These are phyloP conservation scores for Chinchilla lanigera DNA, from an alignment of 2,113 vertebrate genomes.

Conservation along the genomic window DNA sequence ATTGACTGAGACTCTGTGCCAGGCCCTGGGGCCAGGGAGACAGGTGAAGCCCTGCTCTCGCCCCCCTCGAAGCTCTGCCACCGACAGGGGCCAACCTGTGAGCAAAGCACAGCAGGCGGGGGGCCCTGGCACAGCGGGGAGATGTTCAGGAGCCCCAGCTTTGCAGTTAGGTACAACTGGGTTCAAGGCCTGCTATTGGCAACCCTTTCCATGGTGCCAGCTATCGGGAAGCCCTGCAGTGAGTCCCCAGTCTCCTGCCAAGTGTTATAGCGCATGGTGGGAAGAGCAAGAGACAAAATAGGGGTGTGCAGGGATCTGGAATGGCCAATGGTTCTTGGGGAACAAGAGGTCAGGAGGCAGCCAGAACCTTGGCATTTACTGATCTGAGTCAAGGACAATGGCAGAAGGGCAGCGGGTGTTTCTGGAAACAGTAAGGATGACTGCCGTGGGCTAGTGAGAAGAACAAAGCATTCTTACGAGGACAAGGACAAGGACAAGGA, in stretches of 20 bases:
- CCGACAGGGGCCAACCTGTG: not conserved
- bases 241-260: not conserved
- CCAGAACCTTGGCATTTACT: not conserved
- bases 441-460: not conserved
- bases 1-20: not conserved
- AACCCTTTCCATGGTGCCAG: not conserved
- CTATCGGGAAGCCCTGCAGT: not conserved
- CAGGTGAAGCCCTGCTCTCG: not conserved
- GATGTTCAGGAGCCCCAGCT: too few species aligned
- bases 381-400: not conserved
- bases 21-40: not conserved
- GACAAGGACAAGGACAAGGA: not conserved
- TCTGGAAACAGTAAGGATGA: not conserved
- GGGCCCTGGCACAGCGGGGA: accelerated
- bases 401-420: not conserved
- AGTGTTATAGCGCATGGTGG: not conserved
- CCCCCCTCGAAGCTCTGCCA: not conserved
- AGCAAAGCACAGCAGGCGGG: accelerated
- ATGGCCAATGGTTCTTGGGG: not conserved
- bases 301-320: not conserved
- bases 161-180: not conserved
- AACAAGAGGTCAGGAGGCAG: not conserved
- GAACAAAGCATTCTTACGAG: not conserved
- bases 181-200: not conserved
- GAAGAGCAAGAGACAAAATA: not conserved